These are phyloP conservation scores for Poecilia gillii DNA, from an alignment of 2,797 vertebrate genomes.

Conservation along the genomic window DNA sequence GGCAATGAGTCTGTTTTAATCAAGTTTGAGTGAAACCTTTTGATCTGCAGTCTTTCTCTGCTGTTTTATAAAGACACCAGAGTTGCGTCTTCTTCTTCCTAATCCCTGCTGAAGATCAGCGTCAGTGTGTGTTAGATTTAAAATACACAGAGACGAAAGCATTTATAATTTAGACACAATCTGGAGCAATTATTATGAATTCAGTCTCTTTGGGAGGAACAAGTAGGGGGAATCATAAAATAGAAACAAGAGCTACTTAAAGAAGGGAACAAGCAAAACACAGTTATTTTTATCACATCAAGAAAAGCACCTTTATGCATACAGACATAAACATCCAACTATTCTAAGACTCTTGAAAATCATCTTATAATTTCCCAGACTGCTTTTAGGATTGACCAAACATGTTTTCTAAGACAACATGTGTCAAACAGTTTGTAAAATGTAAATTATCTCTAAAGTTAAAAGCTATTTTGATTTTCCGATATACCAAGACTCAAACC, in stretches of 20 bases:
- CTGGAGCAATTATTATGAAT: background rate
- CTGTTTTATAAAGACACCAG: background rate
- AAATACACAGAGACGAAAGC: background rate
- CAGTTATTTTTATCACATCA: background rate
- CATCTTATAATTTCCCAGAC: background rate
- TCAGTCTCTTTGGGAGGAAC: background rate
- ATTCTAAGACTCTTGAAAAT: background rate
- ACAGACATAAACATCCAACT: background rate
- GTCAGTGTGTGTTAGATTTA: background rate
- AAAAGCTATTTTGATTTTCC: background rate
- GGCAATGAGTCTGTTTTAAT: conserved; percentile 49
- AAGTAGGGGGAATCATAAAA: background rate
- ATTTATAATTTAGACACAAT: conserved; percentile 3
- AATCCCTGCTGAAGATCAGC: background rate
- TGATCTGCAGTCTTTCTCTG: background rate
- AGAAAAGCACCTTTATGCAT: background rate
- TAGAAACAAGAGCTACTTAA: background rate
- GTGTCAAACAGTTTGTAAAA: background rate
- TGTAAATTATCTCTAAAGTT: background rate
- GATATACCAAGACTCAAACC: too few relatives aligned
- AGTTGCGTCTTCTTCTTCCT: background rate
- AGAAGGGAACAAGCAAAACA: background rate
- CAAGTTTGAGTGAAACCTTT: conserved; percentile 28
- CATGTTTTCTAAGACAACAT: background rate
- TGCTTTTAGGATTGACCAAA: background rate